phyloP scores from a whole-genome alignment of 2,888 invertebrate species.

The Drosophila monieri region DNA sequence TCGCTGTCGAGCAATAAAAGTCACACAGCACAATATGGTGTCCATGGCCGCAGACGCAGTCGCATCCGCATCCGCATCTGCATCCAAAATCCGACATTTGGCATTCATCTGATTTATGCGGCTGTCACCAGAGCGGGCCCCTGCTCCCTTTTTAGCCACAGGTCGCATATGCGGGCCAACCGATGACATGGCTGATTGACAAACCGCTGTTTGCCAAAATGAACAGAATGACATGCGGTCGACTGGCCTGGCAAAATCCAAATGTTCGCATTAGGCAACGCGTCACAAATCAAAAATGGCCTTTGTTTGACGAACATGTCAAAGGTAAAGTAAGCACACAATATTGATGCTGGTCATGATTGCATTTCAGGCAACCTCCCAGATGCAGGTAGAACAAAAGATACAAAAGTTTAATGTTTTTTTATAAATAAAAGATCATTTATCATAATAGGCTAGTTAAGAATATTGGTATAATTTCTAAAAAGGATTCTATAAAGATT shows the following conservation, averaged over 20 bases:
- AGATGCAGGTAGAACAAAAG: not conserved
- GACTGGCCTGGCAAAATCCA: not conserved
- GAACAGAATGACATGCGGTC: slow-evolving; percentile 66
- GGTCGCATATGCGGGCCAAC: slow-evolving; percentile 22
- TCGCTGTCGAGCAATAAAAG: slow-evolving; percentile 55
- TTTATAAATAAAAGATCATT: no score
- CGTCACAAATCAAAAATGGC: slow-evolving; percentile 12
- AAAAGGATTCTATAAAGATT: not conserved
- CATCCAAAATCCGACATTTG: slow-evolving; percentile 39
- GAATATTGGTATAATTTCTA: not conserved
- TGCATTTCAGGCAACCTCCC: not conserved
- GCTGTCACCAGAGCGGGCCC: slow-evolving; percentile 50
- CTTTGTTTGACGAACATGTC: not conserved
- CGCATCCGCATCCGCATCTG: slow-evolving; percentile 25
- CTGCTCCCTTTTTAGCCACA: not conserved
- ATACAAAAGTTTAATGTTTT: not conserved
- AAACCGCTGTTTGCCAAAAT: slow-evolving; percentile 73
- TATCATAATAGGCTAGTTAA: not conserved
- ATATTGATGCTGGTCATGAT: not conserved
- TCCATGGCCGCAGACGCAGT: slow-evolving; percentile 15
- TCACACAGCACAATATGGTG: slow-evolving; percentile 54
- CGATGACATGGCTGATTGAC: slow-evolving; percentile 67
- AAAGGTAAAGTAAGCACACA: slow-evolving; percentile 13
- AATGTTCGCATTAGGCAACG: not conserved
- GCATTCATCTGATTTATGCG: slow-evolving; percentile 68